Percentiles rank a stretch among this genome's conserved stretches.
Evolutionary conservation across 1,140 invertebrate genomes (phyloP).

Genomic region (Drosophila oshimai): DNA sequence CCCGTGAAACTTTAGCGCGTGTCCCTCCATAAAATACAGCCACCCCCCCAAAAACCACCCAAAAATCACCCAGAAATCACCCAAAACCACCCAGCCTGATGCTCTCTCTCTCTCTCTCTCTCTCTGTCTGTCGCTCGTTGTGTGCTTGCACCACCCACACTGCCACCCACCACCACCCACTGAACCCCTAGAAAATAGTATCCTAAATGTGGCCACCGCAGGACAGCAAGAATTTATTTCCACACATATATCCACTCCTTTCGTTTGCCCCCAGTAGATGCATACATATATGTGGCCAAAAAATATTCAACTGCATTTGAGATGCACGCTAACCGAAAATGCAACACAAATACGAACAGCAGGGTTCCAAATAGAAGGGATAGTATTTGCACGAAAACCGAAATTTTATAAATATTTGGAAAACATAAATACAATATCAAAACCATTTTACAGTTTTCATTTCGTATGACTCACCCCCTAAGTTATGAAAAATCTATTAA

Average conservation of each 20-base stretch:
- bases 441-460: too few relatives aligned
- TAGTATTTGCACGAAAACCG: neutral
- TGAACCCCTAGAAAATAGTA: constrained; percentile 12
- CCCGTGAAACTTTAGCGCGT: constrained; percentile 10
- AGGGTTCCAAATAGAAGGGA: neutral
- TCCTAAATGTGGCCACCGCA: constrained; percentile 32
- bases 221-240: constrained; percentile 22
- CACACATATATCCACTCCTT: constrained; percentile 6
- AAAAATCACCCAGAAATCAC: constrained; percentile 6
- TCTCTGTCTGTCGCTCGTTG: constrained; percentile 30
- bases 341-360: neutral
- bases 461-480: too few relatives aligned
- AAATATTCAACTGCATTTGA: constrained; percentile 4
- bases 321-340: constrained; percentile 7
- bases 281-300: constrained; percentile 20
- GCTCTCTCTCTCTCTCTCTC: constrained; percentile 23
- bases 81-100: constrained; percentile 19
- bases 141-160: constrained; percentile 48
- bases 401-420: too few relatives aligned
- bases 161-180: neutral
- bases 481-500: too few relatives aligned
- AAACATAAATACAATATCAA: too few relatives aligned
- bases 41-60: neutral
- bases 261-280: constrained; percentile 2
- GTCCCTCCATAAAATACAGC: constrained; percentile 9